A percentile compares a stretch with the other conserved stretches of the same genome.
Conservation (phyloP, 2,888 invertebrate species). For the Fragum whitleyi region DNA sequence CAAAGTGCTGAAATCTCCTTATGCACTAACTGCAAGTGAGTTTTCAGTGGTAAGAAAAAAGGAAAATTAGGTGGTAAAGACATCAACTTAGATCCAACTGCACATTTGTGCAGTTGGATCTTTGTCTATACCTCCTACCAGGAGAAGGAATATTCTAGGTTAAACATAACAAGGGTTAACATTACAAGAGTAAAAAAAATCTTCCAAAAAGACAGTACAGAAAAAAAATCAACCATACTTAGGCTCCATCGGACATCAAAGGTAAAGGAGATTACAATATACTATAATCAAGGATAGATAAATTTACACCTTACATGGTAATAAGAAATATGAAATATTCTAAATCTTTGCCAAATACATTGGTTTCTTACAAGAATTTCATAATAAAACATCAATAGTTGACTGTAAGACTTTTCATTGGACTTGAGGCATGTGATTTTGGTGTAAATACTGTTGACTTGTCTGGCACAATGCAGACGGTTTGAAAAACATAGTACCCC, state of each 20-base stretch:
- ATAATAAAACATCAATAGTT: too few relatives aligned
- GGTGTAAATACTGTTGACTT: too few relatives aligned
- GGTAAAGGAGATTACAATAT: slow-evolving; percentile 1
- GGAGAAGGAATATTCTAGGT: not conserved
- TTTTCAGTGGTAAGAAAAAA: too few relatives aligned
- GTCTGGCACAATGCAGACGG: too few relatives aligned
- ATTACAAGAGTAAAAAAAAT: too few relatives aligned
- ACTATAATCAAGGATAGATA: not conserved
- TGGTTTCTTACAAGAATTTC: not conserved
- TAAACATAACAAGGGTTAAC: not conserved
- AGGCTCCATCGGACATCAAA: not conserved
- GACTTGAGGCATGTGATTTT: too few relatives aligned
- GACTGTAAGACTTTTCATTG: too few relatives aligned
- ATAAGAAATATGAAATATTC: not conserved
- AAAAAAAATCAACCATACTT: not conserved
- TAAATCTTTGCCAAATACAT: not conserved
- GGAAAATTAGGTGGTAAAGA: too few relatives aligned
- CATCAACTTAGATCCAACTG: too few relatives aligned
- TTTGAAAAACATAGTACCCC: too few relatives aligned
- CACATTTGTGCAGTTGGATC: not conserved
- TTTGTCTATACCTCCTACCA: not conserved
- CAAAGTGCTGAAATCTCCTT: too few relatives aligned
- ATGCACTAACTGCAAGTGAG: too few relatives aligned
- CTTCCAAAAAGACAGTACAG: not conserved
- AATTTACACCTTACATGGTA: not conserved